Percentiles rank a stretch among this genome's conserved stretches.
Conservation (phyloP, 2,113 vertebrate genomes). For the Nematolebias whitei region DNA sequence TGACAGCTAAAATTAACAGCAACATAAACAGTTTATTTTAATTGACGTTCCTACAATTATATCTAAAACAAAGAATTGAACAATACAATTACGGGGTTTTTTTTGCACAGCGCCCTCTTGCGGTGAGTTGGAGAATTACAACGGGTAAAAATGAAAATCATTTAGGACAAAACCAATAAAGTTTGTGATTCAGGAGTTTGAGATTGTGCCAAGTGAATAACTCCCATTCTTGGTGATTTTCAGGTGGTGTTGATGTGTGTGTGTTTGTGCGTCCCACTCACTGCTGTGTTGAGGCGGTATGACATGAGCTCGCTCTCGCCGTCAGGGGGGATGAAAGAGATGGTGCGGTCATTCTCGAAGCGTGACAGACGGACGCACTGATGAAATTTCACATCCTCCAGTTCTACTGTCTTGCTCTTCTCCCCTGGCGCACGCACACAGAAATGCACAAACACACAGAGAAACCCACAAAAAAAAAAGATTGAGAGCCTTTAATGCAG, state of each 20-base stretch:
- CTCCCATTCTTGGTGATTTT: neutral
- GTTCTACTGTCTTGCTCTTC: slow-evolving; percentile 83
- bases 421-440: slow-evolving; percentile 71
- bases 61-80: neutral
- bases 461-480: too few relatives aligned
- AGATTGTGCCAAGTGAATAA: neutral
- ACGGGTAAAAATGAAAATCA: neutral
- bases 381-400: slow-evolving; percentile 87
- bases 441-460: slow-evolving; percentile 26
- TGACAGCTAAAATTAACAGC: too few relatives aligned
- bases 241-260: neutral
- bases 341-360: slow-evolving; percentile 86
- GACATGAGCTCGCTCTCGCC: slow-evolving; percentile 86
- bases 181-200: neutral
- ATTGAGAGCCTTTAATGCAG: slow-evolving; percentile 49
- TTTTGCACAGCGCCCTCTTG: neutral
- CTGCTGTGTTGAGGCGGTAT: slow-evolving; percentile 83
- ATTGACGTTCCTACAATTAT: neutral
- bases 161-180: neutral
- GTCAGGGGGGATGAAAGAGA: slow-evolving; percentile 86
- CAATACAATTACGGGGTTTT: neutral
- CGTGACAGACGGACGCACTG: slow-evolving; percentile 86
- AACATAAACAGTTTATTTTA: too few relatives aligned
- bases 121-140: neutral
- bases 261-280: slow-evolving; percentile 56